phyloP scores from a whole-genome alignment of 2,797 vertebrate genomes.

The Labeo calbasu region DNA sequence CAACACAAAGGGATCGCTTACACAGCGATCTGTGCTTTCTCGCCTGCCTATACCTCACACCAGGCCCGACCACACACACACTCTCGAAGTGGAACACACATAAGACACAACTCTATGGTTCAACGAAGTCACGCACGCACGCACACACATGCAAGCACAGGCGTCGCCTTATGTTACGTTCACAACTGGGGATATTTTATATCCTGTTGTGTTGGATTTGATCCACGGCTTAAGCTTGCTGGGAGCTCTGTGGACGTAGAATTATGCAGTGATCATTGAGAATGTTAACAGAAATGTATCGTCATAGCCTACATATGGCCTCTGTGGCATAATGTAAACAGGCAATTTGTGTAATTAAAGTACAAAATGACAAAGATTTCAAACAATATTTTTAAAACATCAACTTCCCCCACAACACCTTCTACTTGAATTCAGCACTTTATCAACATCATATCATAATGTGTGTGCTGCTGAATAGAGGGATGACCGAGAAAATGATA shows the following conservation, averaged over 20 bases:
- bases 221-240: slow-evolving; percentile 78
- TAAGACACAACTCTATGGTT: slow-evolving; percentile 16
- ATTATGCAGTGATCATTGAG: slow-evolving; percentile 74
- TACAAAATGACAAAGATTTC: slow-evolving; percentile 36
- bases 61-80: slow-evolving; percentile 66
- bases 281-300: slow-evolving; percentile 70
- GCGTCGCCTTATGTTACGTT: slow-evolving; percentile 70
- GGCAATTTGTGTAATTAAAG: slow-evolving; percentile 55
- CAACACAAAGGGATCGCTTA: slow-evolving; percentile 89
- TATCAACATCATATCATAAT: neutral
- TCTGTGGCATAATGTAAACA: slow-evolving; percentile 43
- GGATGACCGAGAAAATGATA: neutral
- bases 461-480: neutral
- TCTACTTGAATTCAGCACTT: neutral
- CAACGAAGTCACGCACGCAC: slow-evolving; percentile 42
- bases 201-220: slow-evolving; percentile 77
- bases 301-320: slow-evolving; percentile 67
- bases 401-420: neutral
- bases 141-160: slow-evolving; percentile 49
- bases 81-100: slow-evolving; percentile 42
- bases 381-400: slow-evolving; percentile 12
- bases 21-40: slow-evolving; percentile 78
- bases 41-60: slow-evolving; percentile 68
- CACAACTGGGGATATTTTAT: slow-evolving; percentile 74
- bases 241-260: slow-evolving; percentile 75